These are phyloP conservation scores for Drosophila cardini DNA, from an alignment of 1,140 invertebrate genomes.

Conservation along the genomic window DNA sequence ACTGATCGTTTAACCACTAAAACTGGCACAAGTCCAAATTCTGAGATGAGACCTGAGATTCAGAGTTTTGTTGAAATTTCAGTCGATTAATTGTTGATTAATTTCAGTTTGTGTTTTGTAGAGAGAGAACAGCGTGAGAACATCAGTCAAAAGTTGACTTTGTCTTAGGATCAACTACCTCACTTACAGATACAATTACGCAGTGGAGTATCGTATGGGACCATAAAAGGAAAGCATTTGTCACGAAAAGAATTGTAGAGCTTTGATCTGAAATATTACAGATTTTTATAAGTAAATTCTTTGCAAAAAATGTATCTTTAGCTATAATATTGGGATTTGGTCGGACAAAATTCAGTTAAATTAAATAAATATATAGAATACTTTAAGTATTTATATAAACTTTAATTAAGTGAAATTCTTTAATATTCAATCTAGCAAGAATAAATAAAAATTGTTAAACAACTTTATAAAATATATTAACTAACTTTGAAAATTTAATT, in stretches of 20 bases:
- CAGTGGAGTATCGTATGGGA: neutral
- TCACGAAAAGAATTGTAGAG: too few species aligned
- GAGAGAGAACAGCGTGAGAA: slow-evolving; percentile 22
- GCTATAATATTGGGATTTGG: too few species aligned
- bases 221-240: slow-evolving; percentile 1
- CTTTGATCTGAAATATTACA: too few species aligned
- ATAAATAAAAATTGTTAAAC: too few species aligned
- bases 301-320: neutral
- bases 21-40: slow-evolving; percentile 3
- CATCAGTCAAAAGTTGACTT: slow-evolving; percentile 15
- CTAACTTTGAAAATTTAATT: too few species aligned
- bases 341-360: too few species aligned
- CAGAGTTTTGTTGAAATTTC: slow-evolving; percentile 12
- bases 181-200: neutral
- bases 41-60: slow-evolving; percentile 1
- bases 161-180: slow-evolving; percentile 13
- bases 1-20: slow-evolving; percentile 8
- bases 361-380: too few species aligned
- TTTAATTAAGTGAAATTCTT: too few species aligned
- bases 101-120: slow-evolving; percentile 26
- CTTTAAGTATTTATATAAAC: too few species aligned
- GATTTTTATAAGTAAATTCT: neutral
- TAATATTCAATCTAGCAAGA: too few species aligned
- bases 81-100: slow-evolving; percentile 64
- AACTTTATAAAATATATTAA: too few species aligned